These are phyloP conservation scores for Polyploca ridens DNA, from an alignment of 2,888 invertebrate genomes.

Conservation along the genomic window DNA sequence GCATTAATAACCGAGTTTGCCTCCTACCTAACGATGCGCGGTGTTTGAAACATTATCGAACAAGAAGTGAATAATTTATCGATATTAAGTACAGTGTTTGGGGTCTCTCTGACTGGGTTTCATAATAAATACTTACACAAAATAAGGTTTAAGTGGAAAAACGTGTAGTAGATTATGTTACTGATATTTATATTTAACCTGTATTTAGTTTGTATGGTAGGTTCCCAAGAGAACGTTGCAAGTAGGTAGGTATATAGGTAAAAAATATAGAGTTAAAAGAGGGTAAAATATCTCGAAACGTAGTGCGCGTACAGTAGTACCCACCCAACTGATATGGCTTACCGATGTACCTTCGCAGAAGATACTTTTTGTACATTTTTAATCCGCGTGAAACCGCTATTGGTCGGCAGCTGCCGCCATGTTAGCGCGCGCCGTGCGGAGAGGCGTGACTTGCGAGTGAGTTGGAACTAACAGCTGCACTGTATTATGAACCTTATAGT, in stretches of 20 bases:
- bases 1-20: slow-evolving; percentile 23
- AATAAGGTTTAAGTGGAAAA: slow-evolving; percentile 46
- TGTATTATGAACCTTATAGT: too few species aligned
- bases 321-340: too few species aligned
- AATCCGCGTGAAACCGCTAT: too few species aligned
- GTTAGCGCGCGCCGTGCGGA: too few species aligned
- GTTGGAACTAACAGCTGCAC: too few species aligned
- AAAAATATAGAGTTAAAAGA: too few species aligned
- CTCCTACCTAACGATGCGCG: slow-evolving; percentile 36
- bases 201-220: not conserved
- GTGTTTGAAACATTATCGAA: slow-evolving; percentile 49
- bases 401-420: too few species aligned
- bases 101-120: slow-evolving; percentile 48
- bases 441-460: too few species aligned
- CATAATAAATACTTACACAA: slow-evolving; percentile 38
- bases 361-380: too few species aligned
- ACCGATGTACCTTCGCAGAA: too few species aligned
- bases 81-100: slow-evolving; percentile 48
- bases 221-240: not conserved
- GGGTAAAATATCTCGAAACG: too few species aligned
- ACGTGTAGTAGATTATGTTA: slow-evolving; percentile 38
- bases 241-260: not conserved
- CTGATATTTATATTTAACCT: not conserved
- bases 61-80: slow-evolving; percentile 61
- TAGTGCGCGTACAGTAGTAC: too few species aligned